A percentile compares a stretch with the other conserved stretches of the same genome.
phyloP scores from a whole-genome alignment of 2,113 vertebrate species.

The Ictalurus punctatus region DNA sequence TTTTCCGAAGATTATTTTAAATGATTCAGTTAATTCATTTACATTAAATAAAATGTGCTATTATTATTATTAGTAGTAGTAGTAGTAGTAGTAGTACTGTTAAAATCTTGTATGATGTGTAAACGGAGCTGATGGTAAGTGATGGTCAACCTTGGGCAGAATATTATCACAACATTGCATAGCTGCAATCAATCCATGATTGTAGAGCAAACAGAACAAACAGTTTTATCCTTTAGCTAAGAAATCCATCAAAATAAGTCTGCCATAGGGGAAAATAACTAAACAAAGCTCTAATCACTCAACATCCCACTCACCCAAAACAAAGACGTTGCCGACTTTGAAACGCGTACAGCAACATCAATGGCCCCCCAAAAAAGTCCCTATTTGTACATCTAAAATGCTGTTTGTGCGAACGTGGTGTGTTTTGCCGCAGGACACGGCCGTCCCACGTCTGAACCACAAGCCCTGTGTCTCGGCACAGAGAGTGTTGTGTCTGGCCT shows the following conservation, averaged over 20 bases:
- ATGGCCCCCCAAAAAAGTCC: neutral
- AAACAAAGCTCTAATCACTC: neutral
- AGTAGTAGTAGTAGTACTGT: too few relatives aligned
- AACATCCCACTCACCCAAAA: neutral
- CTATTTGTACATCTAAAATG: slow-evolving; percentile 16
- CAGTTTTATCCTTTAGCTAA: neutral
- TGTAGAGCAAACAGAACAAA: neutral
- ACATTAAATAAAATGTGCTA: neutral
- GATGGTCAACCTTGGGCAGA: neutral
- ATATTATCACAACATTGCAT: neutral
- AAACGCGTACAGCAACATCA: neutral
- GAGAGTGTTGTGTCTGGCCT: slow-evolving; percentile 58
- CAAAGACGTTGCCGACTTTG: slow-evolving; percentile 2
- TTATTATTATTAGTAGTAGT: neutral
- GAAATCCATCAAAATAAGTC: neutral
- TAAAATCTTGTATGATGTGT: neutral
- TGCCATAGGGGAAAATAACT: neutral
- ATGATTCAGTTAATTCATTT: neutral
- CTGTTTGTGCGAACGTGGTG: slow-evolving; percentile 33
- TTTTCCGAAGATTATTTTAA: neutral
- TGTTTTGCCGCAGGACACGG: slow-evolving; percentile 29
- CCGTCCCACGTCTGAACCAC: slow-evolving; percentile 29
- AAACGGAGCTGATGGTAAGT: neutral
- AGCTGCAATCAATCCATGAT: neutral
- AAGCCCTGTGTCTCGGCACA: slow-evolving; percentile 47